Evolutionary conservation across 2,797 vertebrate genomes (phyloP).

Genomic region (Rhinatrema bivittatum): DNA sequence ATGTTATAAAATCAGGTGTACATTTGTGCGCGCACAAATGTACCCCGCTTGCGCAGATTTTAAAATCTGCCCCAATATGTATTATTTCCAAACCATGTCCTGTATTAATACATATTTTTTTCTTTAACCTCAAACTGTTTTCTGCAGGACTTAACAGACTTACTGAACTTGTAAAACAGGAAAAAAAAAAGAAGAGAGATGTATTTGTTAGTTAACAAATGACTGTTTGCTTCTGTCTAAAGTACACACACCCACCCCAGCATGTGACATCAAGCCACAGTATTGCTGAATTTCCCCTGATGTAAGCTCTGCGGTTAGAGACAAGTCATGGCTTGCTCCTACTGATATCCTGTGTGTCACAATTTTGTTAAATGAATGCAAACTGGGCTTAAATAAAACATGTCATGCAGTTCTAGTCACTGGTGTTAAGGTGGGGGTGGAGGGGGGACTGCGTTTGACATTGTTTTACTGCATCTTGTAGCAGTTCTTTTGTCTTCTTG

Average conservation of each 20-base stretch:
- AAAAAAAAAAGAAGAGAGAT: neutral
- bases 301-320: neutral
- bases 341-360: neutral
- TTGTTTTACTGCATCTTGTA: too few species aligned
- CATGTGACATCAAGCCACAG: conserved; percentile 1
- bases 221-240: conserved; percentile 4
- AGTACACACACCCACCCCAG: neutral
- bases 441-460: too few species aligned
- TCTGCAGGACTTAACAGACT: neutral
- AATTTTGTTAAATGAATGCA: neutral
- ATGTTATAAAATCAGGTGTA: too few species aligned
- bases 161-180: neutral
- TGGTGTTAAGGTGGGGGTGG: too few species aligned
- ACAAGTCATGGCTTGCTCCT: conserved; percentile 2
- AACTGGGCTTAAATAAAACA: too few species aligned
- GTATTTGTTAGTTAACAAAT: neutral
- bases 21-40: too few species aligned
- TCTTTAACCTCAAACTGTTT: neutral
- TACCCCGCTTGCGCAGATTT: too few species aligned
- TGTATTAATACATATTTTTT: too few species aligned
- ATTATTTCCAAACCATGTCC: too few species aligned
- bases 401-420: too few species aligned
- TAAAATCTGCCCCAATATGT: too few species aligned
- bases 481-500: too few species aligned
- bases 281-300: neutral